These are phyloP conservation scores for Mythimna vitellina DNA, from an alignment of 2,888 invertebrate species.

Conservation along the genomic window DNA sequence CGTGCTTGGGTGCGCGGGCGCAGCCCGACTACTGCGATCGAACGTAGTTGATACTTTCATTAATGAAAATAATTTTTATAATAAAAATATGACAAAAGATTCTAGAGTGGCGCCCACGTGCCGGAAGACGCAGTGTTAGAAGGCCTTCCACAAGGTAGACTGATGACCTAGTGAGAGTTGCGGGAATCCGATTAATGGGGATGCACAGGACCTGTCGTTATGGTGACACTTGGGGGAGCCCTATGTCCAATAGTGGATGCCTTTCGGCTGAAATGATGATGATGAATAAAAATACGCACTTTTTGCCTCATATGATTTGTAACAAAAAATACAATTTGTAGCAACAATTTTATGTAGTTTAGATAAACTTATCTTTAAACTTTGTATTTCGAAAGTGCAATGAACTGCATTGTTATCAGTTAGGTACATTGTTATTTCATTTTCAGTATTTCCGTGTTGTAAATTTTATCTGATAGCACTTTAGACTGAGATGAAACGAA, in stretches of 20 bases:
- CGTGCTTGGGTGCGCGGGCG: slow-evolving; percentile 70
- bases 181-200: too few species aligned
- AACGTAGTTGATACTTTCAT: slow-evolving; percentile 63
- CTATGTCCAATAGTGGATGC: too few species aligned
- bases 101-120: too few species aligned
- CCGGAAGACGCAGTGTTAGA: too few species aligned
- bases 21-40: slow-evolving; percentile 30
- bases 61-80: background rate
- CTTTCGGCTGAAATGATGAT: too few species aligned
- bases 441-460: slow-evolving; percentile 29
- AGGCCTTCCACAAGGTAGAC: too few species aligned
- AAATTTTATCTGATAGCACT: slow-evolving; percentile 29
- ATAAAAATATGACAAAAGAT: too few species aligned
- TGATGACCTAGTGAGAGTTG: too few species aligned
- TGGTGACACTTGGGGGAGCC: too few species aligned
- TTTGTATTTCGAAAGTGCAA: slow-evolving; percentile 38
- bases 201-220: too few species aligned
- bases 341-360: background rate
- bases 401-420: slow-evolving; percentile 44
- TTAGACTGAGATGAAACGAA: background rate
- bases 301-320: background rate
- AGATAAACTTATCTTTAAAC: slow-evolving; percentile 10
- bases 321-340: background rate
- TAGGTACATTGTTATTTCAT: slow-evolving; percentile 5
- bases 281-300: too few species aligned